These are phyloP conservation scores for Oscarella lobularis DNA, from an alignment of 37 sponge, comb jelly and placozoan species.

Conservation along the genomic window DNA sequence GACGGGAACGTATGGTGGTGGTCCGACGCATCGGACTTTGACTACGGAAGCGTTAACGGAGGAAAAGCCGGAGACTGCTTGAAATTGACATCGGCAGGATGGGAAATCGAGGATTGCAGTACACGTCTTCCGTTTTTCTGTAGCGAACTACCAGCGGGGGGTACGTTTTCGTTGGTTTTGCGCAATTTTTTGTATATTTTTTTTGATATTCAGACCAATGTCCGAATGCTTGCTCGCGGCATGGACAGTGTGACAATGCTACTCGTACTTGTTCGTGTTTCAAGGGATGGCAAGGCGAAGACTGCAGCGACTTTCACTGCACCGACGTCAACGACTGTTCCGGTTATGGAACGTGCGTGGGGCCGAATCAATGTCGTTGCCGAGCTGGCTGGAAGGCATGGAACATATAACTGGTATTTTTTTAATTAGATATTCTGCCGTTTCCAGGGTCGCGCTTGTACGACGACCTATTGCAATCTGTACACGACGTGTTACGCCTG, in stretches of 20 bases:
- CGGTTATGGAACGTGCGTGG: neutral
- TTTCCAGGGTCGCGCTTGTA: neutral
- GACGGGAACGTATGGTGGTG: too few species aligned
- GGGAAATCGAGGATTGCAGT: neutral
- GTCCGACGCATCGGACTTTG: too few species aligned
- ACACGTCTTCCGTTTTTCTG: neutral
- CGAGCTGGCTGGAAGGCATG: neutral
- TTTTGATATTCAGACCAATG: neutral
- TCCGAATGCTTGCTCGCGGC: neutral
- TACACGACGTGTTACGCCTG: neutral
- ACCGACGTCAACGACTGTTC: neutral
- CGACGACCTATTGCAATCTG: neutral
- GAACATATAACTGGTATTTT: neutral
- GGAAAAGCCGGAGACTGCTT: too few species aligned
- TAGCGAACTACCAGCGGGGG: neutral
- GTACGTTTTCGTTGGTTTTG: neutral
- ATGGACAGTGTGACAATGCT: neutral
- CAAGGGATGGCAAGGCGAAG: neutral
- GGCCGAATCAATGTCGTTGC: neutral
- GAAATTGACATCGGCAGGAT: neutral
- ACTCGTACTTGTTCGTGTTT: neutral
- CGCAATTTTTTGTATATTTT: neutral
- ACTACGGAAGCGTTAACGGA: too few species aligned
- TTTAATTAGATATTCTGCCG: too few species aligned
- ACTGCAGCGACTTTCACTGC: neutral